Conservation (phyloP, 2,888 invertebrate genomes). For the Linnaemya vulpina region DNA sequence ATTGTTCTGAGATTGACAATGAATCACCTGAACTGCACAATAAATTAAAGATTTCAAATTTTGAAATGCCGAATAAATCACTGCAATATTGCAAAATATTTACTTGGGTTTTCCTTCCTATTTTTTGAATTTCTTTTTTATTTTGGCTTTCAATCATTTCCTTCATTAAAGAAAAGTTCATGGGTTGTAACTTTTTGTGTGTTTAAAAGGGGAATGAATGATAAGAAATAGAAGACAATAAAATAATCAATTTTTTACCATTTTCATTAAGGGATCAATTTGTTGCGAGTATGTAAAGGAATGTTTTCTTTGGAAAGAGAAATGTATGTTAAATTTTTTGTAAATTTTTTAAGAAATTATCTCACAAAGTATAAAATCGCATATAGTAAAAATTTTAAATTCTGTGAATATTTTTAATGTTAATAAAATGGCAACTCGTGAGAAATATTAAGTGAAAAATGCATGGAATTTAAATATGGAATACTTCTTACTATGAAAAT, state of each 20-base stretch:
- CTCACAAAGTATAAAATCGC: too few species aligned
- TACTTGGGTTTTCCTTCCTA: background rate
- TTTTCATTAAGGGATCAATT: background rate
- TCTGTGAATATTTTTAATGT: too few species aligned
- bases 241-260: constrained; percentile 3
- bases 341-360: too few species aligned
- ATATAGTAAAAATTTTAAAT: too few species aligned
- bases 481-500: too few species aligned
- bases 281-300: background rate
- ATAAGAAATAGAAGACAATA: constrained; percentile 1
- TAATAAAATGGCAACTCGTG: too few species aligned
- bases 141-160: constrained; percentile 5
- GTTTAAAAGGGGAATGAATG: background rate
- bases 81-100: constrained; percentile 28
- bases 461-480: too few species aligned
- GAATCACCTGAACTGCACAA: constrained; percentile 22
- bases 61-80: constrained; percentile 13
- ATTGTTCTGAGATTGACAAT: constrained; percentile 9
- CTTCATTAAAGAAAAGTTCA: constrained; percentile 21
- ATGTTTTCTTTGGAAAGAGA: background rate
- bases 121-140: background rate
- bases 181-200: constrained; percentile 19
- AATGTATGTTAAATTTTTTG: background rate
- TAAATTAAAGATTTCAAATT: constrained; percentile 26
- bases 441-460: too few species aligned